phyloP scores from a whole-genome alignment of 2,888 invertebrate species.

The Abrostola triplasia region DNA sequence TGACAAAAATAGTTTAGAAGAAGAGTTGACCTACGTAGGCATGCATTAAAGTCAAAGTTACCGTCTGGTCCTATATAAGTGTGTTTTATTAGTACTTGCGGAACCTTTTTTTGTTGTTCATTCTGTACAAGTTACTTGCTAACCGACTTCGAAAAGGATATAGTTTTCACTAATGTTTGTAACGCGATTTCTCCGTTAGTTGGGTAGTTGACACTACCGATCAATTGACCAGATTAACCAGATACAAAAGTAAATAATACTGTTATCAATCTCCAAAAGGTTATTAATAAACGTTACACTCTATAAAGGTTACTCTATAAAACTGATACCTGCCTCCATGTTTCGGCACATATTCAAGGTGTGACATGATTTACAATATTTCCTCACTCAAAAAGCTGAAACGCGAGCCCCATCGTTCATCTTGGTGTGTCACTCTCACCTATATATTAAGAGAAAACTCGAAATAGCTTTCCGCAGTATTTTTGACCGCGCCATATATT shows the following conservation, averaged over 20 bases:
- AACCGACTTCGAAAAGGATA: no score
- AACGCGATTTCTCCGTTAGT: no score
- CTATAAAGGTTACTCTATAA: conserved; percentile 21
- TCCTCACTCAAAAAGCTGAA: conserved; percentile 26
- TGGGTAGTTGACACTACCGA: no score
- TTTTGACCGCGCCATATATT: conserved; percentile 4
- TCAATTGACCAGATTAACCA: no score
- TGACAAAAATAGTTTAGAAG: no score
- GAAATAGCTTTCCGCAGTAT: conserved; percentile 23
- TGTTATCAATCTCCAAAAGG: conserved; percentile 15
- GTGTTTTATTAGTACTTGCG: no score
- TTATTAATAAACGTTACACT: conserved; percentile 16
- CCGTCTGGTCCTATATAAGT: no score
- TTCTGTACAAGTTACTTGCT: no score
- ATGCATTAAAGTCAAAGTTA: no score
- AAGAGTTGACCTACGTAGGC: no score
- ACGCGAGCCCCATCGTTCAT: conserved; percentile 58
- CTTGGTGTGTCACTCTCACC: conserved; percentile 48
- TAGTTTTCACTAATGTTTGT: no score
- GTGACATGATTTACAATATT: conserved; percentile 51
- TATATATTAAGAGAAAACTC: conserved; percentile 51
- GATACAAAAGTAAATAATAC: conserved; percentile 9
- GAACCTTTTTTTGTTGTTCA: no score
- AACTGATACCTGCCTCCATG: conserved; percentile 36
- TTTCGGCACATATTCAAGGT: conserved; percentile 36